Evolutionary conservation across 2,888 invertebrate species (phyloP).

Genomic region (Creontiades dilutus): DNA sequence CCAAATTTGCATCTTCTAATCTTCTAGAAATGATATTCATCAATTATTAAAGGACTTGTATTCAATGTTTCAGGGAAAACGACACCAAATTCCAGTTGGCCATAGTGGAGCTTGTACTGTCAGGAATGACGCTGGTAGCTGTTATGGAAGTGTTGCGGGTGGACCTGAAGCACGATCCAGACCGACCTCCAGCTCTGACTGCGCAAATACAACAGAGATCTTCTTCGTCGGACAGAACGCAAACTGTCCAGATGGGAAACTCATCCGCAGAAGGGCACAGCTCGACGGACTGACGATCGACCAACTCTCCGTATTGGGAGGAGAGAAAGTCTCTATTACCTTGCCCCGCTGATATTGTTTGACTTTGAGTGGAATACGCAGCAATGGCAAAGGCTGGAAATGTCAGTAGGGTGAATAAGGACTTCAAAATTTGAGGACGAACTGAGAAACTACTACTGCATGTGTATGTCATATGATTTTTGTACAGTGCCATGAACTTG

Average conservation of each 20-base stretch:
- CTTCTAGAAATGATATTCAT: not conserved
- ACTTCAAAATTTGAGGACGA: too few relatives aligned
- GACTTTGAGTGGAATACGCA: not conserved
- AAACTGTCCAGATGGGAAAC: slow-evolving; percentile 57
- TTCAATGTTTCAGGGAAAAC: slow-evolving; percentile 70
- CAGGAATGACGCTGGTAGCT: slow-evolving; percentile 75
- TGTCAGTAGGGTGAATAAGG: too few relatives aligned
- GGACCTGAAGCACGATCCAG: slow-evolving; percentile 77
- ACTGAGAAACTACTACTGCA: too few relatives aligned
- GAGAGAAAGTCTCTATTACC: slow-evolving; percentile 43
- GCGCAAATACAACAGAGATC: slow-evolving; percentile 51
- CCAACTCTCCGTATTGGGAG: slow-evolving; percentile 46
- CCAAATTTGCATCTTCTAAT: not conserved
- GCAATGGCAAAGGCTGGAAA: too few relatives aligned
- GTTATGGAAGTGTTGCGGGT: slow-evolving; percentile 76
- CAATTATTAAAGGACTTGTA: not conserved
- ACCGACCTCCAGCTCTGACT: slow-evolving; percentile 75
- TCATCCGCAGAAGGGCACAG: slow-evolving; percentile 27
- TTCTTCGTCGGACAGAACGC: slow-evolving; percentile 58
- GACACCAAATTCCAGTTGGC: slow-evolving; percentile 75
- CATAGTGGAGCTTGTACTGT: slow-evolving; percentile 76
- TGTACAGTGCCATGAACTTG: too few relatives aligned
- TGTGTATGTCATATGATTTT: too few relatives aligned
- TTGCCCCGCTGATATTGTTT: slow-evolving; percentile 16
- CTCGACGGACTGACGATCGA: slow-evolving; percentile 61